phyloP scores from a whole-genome alignment of 23 tunicate species.

The Halocynthia roretzi region DNA sequence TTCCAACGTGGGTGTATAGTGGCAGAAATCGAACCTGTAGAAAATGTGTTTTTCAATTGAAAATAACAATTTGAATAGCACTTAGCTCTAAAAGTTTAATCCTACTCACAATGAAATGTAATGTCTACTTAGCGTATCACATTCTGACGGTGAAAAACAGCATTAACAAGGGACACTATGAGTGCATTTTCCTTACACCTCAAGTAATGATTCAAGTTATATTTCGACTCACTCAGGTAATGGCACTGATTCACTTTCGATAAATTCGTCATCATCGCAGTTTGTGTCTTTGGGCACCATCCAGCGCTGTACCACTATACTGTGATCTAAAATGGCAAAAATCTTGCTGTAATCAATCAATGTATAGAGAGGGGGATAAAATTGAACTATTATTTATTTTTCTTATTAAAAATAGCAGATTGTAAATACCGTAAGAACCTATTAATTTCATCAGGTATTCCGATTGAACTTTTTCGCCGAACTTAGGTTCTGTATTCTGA shows the following conservation, averaged over 20 bases:
- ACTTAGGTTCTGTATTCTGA: too few relatives aligned
- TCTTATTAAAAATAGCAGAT: too few relatives aligned
- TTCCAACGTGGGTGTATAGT: conserved; percentile 20
- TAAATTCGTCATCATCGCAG: conserved; percentile 13
- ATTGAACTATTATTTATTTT: too few relatives aligned
- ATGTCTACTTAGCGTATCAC: too few relatives aligned
- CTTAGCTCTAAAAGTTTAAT: neutral
- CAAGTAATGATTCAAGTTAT: neutral
- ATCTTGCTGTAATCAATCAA: too few relatives aligned
- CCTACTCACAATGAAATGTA: neutral
- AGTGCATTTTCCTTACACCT: neutral
- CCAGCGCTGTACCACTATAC: conserved; percentile 13
- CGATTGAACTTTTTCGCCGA: too few relatives aligned
- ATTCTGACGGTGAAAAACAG: neutral
- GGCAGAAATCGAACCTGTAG: conserved; percentile 19
- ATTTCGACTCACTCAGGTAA: conserved; percentile 5
- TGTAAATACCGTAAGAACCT: too few relatives aligned
- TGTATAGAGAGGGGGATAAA: too few relatives aligned
- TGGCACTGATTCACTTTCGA: neutral
- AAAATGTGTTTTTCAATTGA: neutral
- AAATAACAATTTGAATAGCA: neutral
- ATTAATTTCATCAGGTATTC: too few relatives aligned
- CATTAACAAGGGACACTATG: neutral
- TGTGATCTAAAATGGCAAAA: neutral
- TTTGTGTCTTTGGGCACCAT: conserved; percentile 12